These are phyloP conservation scores for Choristoneura rosaceana DNA, from an alignment of 2,888 invertebrate species.

Conservation along the genomic window DNA sequence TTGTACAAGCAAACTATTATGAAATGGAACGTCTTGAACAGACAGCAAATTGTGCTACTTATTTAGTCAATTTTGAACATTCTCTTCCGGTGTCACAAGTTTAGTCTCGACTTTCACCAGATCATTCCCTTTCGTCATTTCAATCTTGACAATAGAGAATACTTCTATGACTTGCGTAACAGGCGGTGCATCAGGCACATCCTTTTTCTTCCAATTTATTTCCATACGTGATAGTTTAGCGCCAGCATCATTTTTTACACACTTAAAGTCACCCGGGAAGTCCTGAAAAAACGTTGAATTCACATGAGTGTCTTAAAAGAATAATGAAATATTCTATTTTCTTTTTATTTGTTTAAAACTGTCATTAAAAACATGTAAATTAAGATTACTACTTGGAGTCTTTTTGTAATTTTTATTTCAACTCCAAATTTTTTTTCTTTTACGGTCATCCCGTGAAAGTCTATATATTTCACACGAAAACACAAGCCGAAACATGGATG, in stretches of 20 bases:
- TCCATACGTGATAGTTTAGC: slow-evolving; percentile 75
- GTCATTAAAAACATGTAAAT: too few relatives aligned
- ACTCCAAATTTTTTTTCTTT: too few relatives aligned
- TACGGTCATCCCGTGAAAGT: too few relatives aligned
- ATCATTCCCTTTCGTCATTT: slow-evolving; percentile 74
- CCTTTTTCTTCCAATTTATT: slow-evolving; percentile 61
- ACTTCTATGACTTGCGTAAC: slow-evolving; percentile 72
- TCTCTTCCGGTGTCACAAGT: slow-evolving; percentile 64
- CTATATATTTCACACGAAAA: too few relatives aligned
- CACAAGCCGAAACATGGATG: too few relatives aligned
- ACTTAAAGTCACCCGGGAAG: slow-evolving; percentile 73
- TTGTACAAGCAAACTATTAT: background rate
- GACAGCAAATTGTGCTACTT: background rate
- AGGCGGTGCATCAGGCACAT: slow-evolving; percentile 54
- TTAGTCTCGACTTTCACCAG: slow-evolving; percentile 74
- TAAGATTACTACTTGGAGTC: too few relatives aligned
- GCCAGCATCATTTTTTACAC: slow-evolving; percentile 71
- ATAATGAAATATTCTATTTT: too few relatives aligned
- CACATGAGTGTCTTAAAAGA: too few relatives aligned
- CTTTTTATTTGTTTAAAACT: too few relatives aligned
- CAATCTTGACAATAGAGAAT: slow-evolving; percentile 72
- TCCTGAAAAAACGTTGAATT: slow-evolving; percentile 61
- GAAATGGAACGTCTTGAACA: background rate
- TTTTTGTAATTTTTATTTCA: too few relatives aligned
- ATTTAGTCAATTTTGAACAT: background rate